A percentile compares a stretch with the other conserved stretches of the same genome.
Conservation (phyloP, 2,888 invertebrate genomes). For the Nemotelus nigrinus region DNA sequence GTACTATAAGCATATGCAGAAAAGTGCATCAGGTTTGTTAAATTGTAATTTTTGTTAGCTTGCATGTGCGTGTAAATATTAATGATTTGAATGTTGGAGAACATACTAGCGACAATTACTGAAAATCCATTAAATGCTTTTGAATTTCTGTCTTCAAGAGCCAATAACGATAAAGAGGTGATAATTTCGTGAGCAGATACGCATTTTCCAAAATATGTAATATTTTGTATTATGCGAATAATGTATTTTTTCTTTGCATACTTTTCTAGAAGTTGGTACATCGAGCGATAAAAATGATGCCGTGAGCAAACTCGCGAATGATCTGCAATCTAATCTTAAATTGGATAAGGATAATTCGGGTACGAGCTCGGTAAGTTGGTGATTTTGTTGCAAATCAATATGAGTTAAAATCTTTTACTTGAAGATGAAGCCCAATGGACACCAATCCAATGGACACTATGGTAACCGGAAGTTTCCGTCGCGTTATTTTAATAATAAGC, state of each 20-base stretch:
- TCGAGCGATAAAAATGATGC: slow-evolving; percentile 22
- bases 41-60: background rate
- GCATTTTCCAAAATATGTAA: too few relatives aligned
- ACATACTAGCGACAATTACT: background rate
- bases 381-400: background rate
- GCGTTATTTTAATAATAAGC: slow-evolving; percentile 56
- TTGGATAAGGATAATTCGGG: slow-evolving; percentile 34
- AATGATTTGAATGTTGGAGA: too few relatives aligned
- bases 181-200: background rate
- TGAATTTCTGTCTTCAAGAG: background rate
- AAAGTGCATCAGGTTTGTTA: slow-evolving; percentile 44
- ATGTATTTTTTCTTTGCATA: too few relatives aligned
- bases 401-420: background rate
- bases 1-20: slow-evolving; percentile 54
- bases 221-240: too few relatives aligned
- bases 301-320: slow-evolving; percentile 35
- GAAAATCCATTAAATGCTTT: background rate
- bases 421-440: slow-evolving; percentile 24
- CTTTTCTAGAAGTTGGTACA: background rate
- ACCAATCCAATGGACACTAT: slow-evolving; percentile 5
- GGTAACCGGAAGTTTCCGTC: slow-evolving; percentile 54
- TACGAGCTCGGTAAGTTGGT: slow-evolving; percentile 8
- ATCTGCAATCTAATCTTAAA: slow-evolving; percentile 44
- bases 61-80: too few relatives aligned
- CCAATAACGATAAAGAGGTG: background rate